These are phyloP conservation scores for Xestobium rufovillosum DNA, from an alignment of 2,888 invertebrate species.

Conservation along the genomic window DNA sequence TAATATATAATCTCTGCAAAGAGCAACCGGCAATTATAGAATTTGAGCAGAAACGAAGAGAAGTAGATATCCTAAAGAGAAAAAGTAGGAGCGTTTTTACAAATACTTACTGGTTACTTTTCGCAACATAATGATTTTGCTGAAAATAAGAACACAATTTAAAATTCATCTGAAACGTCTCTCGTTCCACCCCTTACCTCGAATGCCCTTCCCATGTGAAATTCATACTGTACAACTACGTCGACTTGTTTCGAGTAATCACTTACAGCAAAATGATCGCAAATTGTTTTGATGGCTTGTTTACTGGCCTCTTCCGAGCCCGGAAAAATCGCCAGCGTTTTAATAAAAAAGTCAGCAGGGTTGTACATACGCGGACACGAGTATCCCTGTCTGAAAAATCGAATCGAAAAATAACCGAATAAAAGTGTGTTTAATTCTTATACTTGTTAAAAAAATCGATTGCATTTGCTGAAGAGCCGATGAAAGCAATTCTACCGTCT, in stretches of 20 bases:
- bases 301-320: constrained; percentile 67
- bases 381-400: constrained; percentile 56
- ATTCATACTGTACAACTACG: constrained; percentile 63
- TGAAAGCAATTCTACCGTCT: constrained; percentile 79
- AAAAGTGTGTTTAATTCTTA: constrained; percentile 21
- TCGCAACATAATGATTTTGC: too few relatives aligned
- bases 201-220: constrained; percentile 54
- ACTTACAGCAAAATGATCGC: constrained; percentile 71
- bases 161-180: too few relatives aligned
- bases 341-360: constrained; percentile 85
- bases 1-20: too few relatives aligned
- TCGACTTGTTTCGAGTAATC: constrained; percentile 70
- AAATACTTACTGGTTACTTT: too few relatives aligned
- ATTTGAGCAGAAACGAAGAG: too few relatives aligned
- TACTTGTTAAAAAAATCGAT: constrained; percentile 64
- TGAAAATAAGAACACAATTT: too few relatives aligned
- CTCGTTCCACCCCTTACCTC: too few relatives aligned
- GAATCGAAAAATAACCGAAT: constrained; percentile 1
- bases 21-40: too few relatives aligned
- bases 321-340: constrained; percentile 71
- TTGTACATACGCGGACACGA: constrained; percentile 76
- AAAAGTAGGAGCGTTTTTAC: too few relatives aligned
- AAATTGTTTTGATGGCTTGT: constrained; percentile 62
- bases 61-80: too few relatives aligned
- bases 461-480: constrained; percentile 63